phyloP scores from a whole-genome alignment of 1,140 invertebrate genomes.

The Eriocheir sinensis region DNA sequence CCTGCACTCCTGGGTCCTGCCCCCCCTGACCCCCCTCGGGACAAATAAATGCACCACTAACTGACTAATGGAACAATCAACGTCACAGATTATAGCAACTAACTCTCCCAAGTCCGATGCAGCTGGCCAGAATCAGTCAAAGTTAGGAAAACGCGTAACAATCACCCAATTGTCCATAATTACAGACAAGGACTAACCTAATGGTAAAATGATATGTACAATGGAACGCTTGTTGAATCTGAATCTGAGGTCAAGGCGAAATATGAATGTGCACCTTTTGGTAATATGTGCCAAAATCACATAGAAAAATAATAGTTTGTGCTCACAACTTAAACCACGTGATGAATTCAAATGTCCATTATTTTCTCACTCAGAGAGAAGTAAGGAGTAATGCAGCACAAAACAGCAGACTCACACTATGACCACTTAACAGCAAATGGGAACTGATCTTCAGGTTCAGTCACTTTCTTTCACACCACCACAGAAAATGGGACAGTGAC shows the following conservation, averaged over 20 bases:
- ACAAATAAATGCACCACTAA: conserved; percentile 72
- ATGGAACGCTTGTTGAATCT: conserved; percentile 75
- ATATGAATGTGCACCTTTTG: conserved; percentile 77
- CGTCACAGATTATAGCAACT: conserved; percentile 47
- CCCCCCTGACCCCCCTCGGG: background rate
- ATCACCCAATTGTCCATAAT: conserved; percentile 75
- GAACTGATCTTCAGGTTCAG: conserved; percentile 72
- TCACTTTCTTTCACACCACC: conserved; percentile 70
- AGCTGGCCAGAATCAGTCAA: conserved; percentile 63
- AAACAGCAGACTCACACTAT: conserved; percentile 74
- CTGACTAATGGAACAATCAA: conserved; percentile 58
- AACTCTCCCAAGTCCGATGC: conserved; percentile 45
- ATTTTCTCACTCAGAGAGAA: conserved; percentile 66
- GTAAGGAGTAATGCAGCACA: conserved; percentile 76
- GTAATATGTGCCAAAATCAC: conserved; percentile 77
- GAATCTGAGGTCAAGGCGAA: conserved; percentile 72
- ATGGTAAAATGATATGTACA: conserved; percentile 78
- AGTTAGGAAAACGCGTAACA: conserved; percentile 76
- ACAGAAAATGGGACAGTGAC: conserved; percentile 73
- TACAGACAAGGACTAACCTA: conserved; percentile 75
- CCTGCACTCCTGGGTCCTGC: background rate
- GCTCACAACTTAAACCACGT: conserved; percentile 73
- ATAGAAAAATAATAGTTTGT: conserved; percentile 78
- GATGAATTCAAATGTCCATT: conserved; percentile 71
- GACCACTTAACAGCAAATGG: conserved; percentile 76